Conservation (phyloP, 2,888 invertebrate genomes). For the Pocota personata region DNA sequence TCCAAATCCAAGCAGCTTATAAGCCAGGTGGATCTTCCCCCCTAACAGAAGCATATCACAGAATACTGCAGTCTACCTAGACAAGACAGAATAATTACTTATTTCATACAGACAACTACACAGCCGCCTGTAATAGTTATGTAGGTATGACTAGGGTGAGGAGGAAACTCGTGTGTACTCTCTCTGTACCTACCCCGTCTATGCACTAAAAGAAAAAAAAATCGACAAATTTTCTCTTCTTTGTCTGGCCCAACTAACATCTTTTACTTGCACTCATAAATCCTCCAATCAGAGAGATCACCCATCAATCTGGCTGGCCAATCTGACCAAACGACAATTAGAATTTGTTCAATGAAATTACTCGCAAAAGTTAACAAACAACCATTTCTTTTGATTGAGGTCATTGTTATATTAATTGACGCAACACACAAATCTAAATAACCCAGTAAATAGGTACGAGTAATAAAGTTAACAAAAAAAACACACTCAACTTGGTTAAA, state of each 20-base stretch:
- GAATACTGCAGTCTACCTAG: too few relatives aligned
- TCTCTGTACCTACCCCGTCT: too few relatives aligned
- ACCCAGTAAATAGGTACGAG: slow-evolving; percentile 1
- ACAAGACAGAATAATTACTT: too few relatives aligned
- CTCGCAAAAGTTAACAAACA: slow-evolving; percentile 3
- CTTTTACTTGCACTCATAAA: not conserved
- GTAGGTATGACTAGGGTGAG: too few relatives aligned
- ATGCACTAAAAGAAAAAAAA: too few relatives aligned
- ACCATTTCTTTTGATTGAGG: slow-evolving; percentile 65
- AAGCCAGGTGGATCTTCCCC: too few relatives aligned
- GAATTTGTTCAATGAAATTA: slow-evolving; percentile 34
- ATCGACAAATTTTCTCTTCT: not conserved
- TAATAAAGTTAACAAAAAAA: slow-evolving; percentile 6
- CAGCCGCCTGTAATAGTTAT: too few relatives aligned
- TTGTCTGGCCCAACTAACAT: not conserved
- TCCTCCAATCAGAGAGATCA: not conserved
- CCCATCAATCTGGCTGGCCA: not conserved
- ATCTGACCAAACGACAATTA: slow-evolving; percentile 3
- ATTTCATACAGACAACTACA: too few relatives aligned
- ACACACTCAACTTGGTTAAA: not conserved
- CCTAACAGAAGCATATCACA: too few relatives aligned
- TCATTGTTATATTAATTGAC: slow-evolving; percentile 65
- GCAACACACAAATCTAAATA: slow-evolving; percentile 2
- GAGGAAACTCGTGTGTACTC: too few relatives aligned
- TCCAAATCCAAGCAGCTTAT: too few relatives aligned